Percentiles rank a stretch among this genome's conserved stretches.
Conservation (phyloP, 2,113 vertebrate species). For the Upupa epops region DNA sequence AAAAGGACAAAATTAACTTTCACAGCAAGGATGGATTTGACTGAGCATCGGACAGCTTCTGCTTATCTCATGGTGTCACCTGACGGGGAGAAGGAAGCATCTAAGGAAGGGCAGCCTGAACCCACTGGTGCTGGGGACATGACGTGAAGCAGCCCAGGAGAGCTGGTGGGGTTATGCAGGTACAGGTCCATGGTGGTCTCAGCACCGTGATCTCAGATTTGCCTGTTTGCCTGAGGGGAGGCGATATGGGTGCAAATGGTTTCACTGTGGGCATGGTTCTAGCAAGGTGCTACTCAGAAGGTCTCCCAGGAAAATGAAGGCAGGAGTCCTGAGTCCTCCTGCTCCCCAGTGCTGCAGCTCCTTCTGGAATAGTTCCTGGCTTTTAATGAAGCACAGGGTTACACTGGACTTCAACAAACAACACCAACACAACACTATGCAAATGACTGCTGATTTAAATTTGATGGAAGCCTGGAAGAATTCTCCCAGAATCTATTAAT, state of each 20-base stretch:
- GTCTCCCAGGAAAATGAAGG: neutral
- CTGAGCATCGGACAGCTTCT: neutral
- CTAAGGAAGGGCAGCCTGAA: neutral
- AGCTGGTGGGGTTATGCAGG: neutral
- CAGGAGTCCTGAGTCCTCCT: neutral
- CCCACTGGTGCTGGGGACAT: no score
- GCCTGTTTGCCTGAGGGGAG: no score
- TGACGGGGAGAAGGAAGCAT: accelerated
- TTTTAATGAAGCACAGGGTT: neutral
- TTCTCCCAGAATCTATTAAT: neutral
- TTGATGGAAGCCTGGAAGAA: neutral
- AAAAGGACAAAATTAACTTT: neutral
- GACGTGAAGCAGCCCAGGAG: neutral
- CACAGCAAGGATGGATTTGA: neutral
- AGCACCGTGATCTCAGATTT: neutral
- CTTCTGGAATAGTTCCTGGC: neutral
- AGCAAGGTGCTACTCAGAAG: neutral
- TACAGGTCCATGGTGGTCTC: accelerated
- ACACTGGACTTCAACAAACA: neutral
- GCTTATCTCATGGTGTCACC: accelerated
- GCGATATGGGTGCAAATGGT: accelerated
- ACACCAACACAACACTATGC: neutral
- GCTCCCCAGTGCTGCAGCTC: neutral
- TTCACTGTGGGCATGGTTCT: neutral
- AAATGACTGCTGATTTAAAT: neutral